These are phyloP conservation scores for Chloebia gouldiae DNA, from an alignment of 2,113 vertebrate genomes.

Conservation along the genomic window DNA sequence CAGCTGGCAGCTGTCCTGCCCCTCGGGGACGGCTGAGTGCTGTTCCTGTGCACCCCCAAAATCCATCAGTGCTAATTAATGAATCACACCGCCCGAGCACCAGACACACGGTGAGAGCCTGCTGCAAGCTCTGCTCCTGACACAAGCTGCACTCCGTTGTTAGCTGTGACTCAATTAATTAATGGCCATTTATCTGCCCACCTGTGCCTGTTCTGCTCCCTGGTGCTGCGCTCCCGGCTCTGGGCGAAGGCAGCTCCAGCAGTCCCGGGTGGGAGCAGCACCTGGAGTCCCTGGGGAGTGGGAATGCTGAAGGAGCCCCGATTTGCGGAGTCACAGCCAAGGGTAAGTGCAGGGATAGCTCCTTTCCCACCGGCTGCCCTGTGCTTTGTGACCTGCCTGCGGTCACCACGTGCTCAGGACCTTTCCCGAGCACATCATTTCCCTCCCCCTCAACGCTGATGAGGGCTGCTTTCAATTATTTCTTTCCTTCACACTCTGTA, in stretches of 20 bases:
- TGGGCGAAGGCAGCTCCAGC: neutral
- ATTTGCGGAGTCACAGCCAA: neutral
- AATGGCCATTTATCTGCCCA: neutral
- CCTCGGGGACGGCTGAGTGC: neutral
- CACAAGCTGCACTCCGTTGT: neutral
- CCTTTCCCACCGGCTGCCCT: neutral
- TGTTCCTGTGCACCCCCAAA: neutral
- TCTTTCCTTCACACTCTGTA: conserved; percentile 15
- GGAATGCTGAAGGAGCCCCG: neutral
- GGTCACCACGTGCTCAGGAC: neutral
- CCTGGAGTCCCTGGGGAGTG: neutral
- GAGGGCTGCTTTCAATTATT: conserved; percentile 53
- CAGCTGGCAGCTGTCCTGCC: neutral
- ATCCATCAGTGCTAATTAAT: neutral
- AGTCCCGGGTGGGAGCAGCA: rapidly evolving
- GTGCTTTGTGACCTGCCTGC: neutral
- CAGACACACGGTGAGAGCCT: neutral
- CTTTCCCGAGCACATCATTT: neutral
- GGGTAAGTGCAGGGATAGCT: neutral
- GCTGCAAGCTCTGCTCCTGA: neutral
- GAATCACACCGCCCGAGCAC: neutral
- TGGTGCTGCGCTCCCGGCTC: neutral
- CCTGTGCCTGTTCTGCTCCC: neutral
- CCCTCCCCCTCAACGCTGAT: neutral
- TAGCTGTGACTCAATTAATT: neutral